Percentiles rank a stretch among this genome's conserved stretches.
These are phyloP conservation scores for Cheilosia scutellata DNA, from an alignment of 2,888 invertebrate genomes.

Conservation along the genomic window DNA sequence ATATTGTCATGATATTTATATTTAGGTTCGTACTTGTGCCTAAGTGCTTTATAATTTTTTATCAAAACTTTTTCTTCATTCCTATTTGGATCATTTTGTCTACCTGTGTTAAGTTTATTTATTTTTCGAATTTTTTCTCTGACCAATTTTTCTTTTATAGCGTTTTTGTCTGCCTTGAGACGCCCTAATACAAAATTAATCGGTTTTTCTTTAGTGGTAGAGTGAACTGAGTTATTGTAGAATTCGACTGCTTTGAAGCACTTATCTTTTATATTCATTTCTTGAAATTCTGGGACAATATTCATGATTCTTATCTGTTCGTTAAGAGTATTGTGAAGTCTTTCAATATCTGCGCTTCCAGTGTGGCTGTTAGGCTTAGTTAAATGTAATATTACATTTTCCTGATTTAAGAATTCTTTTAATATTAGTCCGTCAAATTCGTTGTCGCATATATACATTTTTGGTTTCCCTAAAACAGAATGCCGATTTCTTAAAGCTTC, in stretches of 20 bases:
- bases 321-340: not conserved
- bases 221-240: slow-evolving; percentile 10
- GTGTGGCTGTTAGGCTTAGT: slow-evolving; percentile 18
- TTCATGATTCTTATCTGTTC: slow-evolving; percentile 27
- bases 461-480: slow-evolving; percentile 19
- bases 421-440: slow-evolving; percentile 15
- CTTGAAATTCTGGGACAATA: not conserved
- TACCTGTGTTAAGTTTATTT: slow-evolving; percentile 4
- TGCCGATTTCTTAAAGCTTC: slow-evolving; percentile 11
- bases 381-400: slow-evolving; percentile 18
- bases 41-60: slow-evolving; percentile 36
- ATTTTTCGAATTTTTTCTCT: not conserved
- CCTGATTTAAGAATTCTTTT: slow-evolving; percentile 16
- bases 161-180: not conserved
- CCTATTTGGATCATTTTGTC: slow-evolving; percentile 1
- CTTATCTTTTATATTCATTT: not conserved
- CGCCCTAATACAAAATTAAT: not conserved
- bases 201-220: slow-evolving; percentile 1
- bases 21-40: slow-evolving; percentile 29
- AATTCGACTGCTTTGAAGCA: not conserved
- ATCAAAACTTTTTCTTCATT: slow-evolving; percentile 23
- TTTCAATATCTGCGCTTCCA: slow-evolving; percentile 8
- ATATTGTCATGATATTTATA: slow-evolving; percentile 19
- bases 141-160: slow-evolving; percentile 1
- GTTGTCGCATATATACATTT: slow-evolving; percentile 17